A percentile compares a stretch with the other conserved stretches of the same genome.
Conservation (phyloP, 2,888 invertebrate species). For the Perizoma affinitatum region DNA sequence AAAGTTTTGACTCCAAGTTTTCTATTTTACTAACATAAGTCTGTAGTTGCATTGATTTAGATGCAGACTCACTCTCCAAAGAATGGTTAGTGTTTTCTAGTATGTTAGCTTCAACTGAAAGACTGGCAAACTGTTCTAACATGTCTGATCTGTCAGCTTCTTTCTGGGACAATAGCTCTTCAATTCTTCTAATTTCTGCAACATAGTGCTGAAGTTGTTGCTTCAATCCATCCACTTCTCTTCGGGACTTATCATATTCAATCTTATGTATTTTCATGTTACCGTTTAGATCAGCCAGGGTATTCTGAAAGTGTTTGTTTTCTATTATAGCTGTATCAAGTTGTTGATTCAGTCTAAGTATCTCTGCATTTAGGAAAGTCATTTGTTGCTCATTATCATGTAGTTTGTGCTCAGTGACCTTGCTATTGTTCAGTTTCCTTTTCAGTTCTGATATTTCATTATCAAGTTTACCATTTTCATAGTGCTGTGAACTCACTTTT, state of each 20-base stretch:
- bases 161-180: conserved; percentile 89
- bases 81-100: conserved; percentile 92
- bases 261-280: conserved; percentile 85
- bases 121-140: conserved; percentile 90
- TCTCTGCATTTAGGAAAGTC: conserved; percentile 84
- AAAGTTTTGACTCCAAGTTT: conserved; percentile 86
- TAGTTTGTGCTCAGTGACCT: conserved; percentile 77
- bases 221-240: conserved; percentile 89
- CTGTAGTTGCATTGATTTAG: conserved; percentile 85
- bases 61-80: conserved; percentile 89
- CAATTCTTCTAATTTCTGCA: conserved; percentile 90
- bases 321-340: conserved; percentile 86
- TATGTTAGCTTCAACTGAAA: conserved; percentile 90
- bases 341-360: conserved; percentile 80
- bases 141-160: conserved; percentile 92
- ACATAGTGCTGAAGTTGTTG: conserved; percentile 92
- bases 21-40: conserved; percentile 76
- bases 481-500: conserved; percentile 85
- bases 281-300: conserved; percentile 86
- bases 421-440: conserved; percentile 75
- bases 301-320: conserved; percentile 90
- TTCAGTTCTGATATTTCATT: conserved; percentile 82
- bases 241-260: conserved; percentile 87
- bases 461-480: conserved; percentile 81
- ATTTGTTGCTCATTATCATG: conserved; percentile 81